Conservation (phyloP, 2,888 invertebrate species). For the Teleiodes luculella region DNA sequence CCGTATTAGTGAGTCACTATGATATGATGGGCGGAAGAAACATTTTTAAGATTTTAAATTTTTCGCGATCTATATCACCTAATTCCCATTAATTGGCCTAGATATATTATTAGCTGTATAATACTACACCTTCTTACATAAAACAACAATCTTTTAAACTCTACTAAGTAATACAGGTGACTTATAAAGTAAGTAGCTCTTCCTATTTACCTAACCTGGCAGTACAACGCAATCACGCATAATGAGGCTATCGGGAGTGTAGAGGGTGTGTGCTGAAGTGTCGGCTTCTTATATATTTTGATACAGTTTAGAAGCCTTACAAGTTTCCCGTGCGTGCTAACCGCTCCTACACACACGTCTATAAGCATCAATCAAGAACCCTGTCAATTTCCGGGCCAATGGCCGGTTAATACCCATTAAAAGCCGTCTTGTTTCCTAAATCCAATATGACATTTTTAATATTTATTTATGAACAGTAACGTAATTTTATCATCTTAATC, state of each 20-base stretch:
- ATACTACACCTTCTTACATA: too few relatives aligned
- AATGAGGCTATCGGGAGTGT: conserved; percentile 12
- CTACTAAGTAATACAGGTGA: not conserved
- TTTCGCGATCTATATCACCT: too few relatives aligned
- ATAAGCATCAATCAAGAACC: conserved; percentile 25
- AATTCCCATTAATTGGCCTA: too few relatives aligned
- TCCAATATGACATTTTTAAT: conserved; percentile 11
- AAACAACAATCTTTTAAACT: too few relatives aligned
- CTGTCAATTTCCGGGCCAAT: conserved; percentile 27
- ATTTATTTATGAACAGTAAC: conserved; percentile 6
- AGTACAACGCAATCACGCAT: conserved; percentile 8
- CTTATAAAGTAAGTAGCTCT: not conserved
- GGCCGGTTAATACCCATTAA: conserved; percentile 21
- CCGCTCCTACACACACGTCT: conserved; percentile 18
- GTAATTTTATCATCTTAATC: conserved; percentile 6
- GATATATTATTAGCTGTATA: too few relatives aligned
- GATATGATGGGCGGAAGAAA: too few relatives aligned
- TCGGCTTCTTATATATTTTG: conserved; percentile 32
- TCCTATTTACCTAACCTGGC: conserved; percentile 1
- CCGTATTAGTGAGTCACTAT: too few relatives aligned
- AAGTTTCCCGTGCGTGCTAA: conserved; percentile 31
- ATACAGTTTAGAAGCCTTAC: conserved; percentile 42
- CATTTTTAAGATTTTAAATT: too few relatives aligned
- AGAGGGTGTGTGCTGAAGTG: not conserved
- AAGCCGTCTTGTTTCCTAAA: conserved; percentile 3